Conservation (phyloP, 2,797 vertebrate genomes). For the Poeciliopsis infans region DNA sequence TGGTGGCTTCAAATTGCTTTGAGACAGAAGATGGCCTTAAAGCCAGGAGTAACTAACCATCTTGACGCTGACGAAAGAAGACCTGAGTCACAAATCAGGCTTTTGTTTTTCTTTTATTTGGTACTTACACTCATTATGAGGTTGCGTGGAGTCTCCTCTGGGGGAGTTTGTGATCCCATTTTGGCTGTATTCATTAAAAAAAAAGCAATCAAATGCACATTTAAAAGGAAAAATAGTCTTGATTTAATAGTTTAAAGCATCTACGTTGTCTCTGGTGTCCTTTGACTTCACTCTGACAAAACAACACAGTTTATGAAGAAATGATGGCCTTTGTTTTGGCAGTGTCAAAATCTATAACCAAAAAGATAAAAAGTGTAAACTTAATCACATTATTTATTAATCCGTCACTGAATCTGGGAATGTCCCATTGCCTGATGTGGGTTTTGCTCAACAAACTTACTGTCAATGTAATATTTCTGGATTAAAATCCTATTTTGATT, state of each 20-base stretch:
- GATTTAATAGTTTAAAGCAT: background rate
- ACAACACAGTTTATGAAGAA: background rate
- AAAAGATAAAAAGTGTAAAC: background rate
- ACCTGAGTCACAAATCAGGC: constrained; percentile 31
- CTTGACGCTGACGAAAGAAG: constrained; percentile 52
- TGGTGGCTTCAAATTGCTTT: constrained; percentile 72
- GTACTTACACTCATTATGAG: constrained; percentile 13
- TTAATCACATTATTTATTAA: background rate
- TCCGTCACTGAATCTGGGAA: background rate
- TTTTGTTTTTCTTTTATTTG: constrained; percentile 23
- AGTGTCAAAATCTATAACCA: background rate
- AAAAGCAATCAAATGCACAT: background rate
- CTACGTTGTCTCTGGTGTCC: background rate
- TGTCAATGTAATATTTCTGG: background rate
- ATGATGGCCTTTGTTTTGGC: background rate
- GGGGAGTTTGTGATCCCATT: background rate
- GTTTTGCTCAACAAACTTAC: background rate
- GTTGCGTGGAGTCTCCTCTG: no score
- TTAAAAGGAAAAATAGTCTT: background rate
- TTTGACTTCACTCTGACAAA: background rate
- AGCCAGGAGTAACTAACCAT: constrained; percentile 70
- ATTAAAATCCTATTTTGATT: background rate
- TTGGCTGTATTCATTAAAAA: background rate
- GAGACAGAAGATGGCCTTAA: constrained; percentile 72
- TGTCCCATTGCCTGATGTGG: background rate